Evolutionary conservation across 2,797 vertebrate genomes (phyloP).

Genomic region (Xyrichtys novacula): DNA sequence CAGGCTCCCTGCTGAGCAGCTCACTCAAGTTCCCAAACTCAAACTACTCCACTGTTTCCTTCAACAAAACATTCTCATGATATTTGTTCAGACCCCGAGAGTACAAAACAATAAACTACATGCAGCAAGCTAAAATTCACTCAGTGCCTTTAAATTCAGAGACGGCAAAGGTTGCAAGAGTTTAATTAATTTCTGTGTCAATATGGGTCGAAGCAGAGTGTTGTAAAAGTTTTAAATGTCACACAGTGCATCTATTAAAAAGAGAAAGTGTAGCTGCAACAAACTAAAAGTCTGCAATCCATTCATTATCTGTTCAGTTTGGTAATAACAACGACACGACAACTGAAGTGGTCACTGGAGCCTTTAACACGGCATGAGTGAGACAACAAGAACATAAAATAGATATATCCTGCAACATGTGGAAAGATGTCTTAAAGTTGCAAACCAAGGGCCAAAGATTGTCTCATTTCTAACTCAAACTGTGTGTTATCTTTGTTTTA

Average conservation of each 20-base stretch:
- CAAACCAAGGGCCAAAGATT: no score
- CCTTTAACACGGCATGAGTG: neutral
- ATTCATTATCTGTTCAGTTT: slow-evolving; percentile 5
- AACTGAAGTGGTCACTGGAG: neutral
- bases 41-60: slow-evolving; percentile 29
- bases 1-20: slow-evolving; percentile 19
- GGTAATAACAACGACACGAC: neutral
- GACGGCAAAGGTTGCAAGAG: slow-evolving; percentile 32
- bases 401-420: no score
- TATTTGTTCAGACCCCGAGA: slow-evolving; percentile 25
- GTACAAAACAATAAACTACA: slow-evolving; percentile 30
- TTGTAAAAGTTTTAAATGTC: slow-evolving; percentile 48
- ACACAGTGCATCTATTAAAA: slow-evolving; percentile 40
- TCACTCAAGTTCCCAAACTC: slow-evolving; percentile 30
- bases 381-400: slow-evolving; percentile 6
- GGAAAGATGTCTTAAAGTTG: no score
- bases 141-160: slow-evolving; percentile 34
- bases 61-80: slow-evolving; percentile 28
- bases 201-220: slow-evolving; percentile 34
- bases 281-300: neutral
- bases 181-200: slow-evolving; percentile 55
- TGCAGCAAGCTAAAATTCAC: slow-evolving; percentile 20
- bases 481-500: no score
- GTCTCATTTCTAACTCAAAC: no score
- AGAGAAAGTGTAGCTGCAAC: slow-evolving; percentile 3